Conservation (phyloP, 2,888 invertebrate species). For the Lycia hirtaria region DNA sequence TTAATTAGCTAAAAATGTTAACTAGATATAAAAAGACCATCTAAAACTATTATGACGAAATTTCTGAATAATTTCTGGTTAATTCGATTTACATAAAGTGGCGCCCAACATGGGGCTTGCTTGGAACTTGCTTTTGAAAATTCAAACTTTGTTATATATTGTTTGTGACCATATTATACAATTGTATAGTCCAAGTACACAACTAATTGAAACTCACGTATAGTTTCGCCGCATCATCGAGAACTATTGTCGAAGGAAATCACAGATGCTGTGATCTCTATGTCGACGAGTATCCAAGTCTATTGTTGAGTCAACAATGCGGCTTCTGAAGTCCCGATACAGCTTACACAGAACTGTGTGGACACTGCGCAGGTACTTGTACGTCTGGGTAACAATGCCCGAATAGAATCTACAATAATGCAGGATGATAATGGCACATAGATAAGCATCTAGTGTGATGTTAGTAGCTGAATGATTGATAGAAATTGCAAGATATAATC, state of each 20-base stretch:
- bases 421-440: background rate
- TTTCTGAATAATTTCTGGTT: background rate
- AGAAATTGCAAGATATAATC: background rate
- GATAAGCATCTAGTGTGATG: conserved; percentile 9
- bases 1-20: too few relatives aligned
- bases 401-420: conserved; percentile 7
- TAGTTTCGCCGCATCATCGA: conserved; percentile 2
- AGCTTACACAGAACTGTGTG: conserved; percentile 13
- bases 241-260: conserved; percentile 13
- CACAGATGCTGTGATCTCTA: conserved; percentile 19
- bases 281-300: conserved; percentile 9
- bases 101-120: background rate
- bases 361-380: background rate
- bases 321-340: conserved; percentile 27
- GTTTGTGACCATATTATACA: background rate
- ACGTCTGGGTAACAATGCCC: conserved; percentile 11
- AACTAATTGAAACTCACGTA: background rate
- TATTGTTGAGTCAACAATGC: conserved; percentile 30
- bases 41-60: background rate
- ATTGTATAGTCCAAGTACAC: background rate
- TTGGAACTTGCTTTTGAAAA: too few relatives aligned
- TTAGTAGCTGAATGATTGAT: background rate
- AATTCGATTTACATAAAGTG: background rate
- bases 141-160: background rate
- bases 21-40: too few relatives aligned